Base-by-base conservation (phyloP, 2,888 invertebrate genomes). In the Amphipoea oculea region DNA sequence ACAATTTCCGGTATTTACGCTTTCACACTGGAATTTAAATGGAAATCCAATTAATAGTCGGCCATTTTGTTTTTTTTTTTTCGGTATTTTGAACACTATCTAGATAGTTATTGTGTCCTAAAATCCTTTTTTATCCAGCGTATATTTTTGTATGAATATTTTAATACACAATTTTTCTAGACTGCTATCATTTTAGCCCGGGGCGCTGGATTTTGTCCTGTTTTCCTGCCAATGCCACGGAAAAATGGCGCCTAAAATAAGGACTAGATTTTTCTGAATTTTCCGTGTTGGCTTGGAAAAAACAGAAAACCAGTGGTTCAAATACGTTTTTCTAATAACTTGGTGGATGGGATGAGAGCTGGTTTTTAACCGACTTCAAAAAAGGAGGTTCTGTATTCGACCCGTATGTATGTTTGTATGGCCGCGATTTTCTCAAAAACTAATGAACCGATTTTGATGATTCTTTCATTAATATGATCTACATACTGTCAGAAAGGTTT, bases 101-200 rank as follows among this genome's bases (percentile, higher is more conserved):
- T 42, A 29, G 12, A 29, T 67, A 73, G 78, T 76, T 81, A 79
- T 82, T 74, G 79, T 78, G 48, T 70, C n/a, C 51, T 70, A 40
- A 63, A 81, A 83, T 63, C 14, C n/a, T 76, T 78, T 82, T 75
- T 74, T 11, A 70, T 29, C 71, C 63, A 51, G n/a, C 69, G 67
- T 66, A 81, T 79, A 79, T 81, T 86, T 78, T 71, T 76, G 73
- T 75, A 84, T 88, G 89, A 85, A 89, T 86, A 89, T 89, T 89
- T 88, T 79, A 88, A 81, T 80, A 83, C 66, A 40, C 82, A 79
- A 81, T 88, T 82, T 86, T 78, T 74, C 65, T 72, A 77, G 65
- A 36, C 11, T n/a, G 54, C 45, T 76, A 69, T 83, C 76, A 62
- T 69, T 66, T 81, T 80, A 70, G 48, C 54, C n/a, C 12, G 70